A percentile compares a stretch with the other conserved stretches of the same genome.
phyloP scores from a whole-genome alignment of 2,113 vertebrate genomes.

The Rhea americana region DNA sequence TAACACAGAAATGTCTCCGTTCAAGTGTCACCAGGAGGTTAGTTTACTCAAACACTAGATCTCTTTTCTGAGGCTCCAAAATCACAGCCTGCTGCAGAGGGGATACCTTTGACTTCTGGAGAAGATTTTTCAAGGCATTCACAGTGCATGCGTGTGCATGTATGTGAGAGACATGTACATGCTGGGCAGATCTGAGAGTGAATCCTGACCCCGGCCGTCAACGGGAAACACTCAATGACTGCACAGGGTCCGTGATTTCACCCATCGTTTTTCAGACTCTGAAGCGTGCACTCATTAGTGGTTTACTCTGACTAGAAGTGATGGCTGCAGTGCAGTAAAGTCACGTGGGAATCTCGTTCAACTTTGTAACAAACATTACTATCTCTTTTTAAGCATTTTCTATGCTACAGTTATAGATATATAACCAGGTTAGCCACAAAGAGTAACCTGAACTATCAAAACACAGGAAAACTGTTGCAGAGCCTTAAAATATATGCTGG shows the following conservation, averaged over 20 bases:
- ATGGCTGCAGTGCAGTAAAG: not conserved
- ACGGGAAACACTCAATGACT: constrained; percentile 63
- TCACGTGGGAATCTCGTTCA: not conserved
- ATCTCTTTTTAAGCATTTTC: not conserved
- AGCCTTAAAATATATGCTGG: not conserved
- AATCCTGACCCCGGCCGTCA: constrained; percentile 58
- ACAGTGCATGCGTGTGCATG: not conserved
- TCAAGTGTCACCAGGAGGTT: not conserved
- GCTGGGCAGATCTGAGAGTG: constrained; percentile 20
- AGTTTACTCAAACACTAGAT: not conserved
- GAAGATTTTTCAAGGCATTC: constrained; percentile 1
- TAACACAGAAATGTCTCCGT: not conserved
- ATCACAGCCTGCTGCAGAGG: not conserved
- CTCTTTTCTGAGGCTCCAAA: not conserved
- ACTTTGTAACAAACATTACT: not conserved
- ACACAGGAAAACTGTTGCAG: not conserved
- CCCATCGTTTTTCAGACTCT: constrained; percentile 60
- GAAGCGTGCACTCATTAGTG: constrained; percentile 43
- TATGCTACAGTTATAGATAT: not conserved
- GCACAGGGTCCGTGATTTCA: constrained; percentile 56
- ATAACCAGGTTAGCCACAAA: not conserved
- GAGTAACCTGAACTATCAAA: not conserved
- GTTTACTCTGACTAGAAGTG: not conserved
- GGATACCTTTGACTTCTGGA: not conserved
- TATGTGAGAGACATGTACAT: not conserved